Conservation (phyloP, 2,113 vertebrate species). For the Phrynocephalus versicolor region DNA sequence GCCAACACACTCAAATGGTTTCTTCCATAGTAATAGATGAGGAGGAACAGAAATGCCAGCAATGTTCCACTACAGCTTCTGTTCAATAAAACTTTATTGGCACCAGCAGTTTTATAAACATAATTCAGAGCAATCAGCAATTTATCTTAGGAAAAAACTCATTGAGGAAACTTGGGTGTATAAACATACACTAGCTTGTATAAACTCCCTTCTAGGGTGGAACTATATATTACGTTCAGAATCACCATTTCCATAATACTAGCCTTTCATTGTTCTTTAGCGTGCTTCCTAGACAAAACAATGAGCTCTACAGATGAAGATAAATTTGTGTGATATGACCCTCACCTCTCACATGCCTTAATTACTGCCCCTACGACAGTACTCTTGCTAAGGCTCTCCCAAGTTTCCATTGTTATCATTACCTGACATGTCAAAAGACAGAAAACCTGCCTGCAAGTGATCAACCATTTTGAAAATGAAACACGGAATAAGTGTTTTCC, state of each 20-base stretch:
- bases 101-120: background rate
- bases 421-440: background rate
- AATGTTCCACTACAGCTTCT: background rate
- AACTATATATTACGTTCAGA: background rate
- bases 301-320: background rate
- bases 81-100: slow-evolving; percentile 13
- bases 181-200: background rate
- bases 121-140: slow-evolving; percentile 1
- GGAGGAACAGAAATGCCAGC: slow-evolving; percentile 30
- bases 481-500: background rate
- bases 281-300: background rate
- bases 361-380: background rate
- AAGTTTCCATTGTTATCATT: background rate
- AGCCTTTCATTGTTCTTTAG: background rate
- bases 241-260: background rate
- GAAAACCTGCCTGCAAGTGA: background rate
- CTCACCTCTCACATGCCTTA: background rate
- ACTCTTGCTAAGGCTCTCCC: background rate
- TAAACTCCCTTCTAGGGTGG: background rate
- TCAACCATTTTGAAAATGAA: background rate
- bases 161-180: background rate
- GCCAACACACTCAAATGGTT: background rate
- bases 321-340: background rate
- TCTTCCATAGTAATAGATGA: slow-evolving; percentile 25
- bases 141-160: slow-evolving; percentile 27